phyloP scores from a whole-genome alignment of 2,113 vertebrate genomes.

The Macrotus californicus region DNA sequence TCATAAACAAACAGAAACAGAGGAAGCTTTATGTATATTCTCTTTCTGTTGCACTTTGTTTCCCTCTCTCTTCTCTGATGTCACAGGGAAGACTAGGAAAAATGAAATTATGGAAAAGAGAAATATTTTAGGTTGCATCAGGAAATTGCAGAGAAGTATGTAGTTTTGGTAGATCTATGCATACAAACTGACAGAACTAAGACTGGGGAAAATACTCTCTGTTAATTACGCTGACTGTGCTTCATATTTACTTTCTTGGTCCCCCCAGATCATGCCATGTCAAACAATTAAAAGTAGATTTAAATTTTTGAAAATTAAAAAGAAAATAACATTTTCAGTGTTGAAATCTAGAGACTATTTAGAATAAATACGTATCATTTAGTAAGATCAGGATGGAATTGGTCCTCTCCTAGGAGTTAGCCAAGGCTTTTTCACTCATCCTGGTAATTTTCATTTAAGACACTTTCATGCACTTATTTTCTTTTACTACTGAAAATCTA shows the following conservation, averaged over 20 bases:
- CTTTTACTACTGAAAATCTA: conserved; percentile 13
- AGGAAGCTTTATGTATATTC: neutral
- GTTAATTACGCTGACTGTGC: neutral
- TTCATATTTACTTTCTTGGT: neutral
- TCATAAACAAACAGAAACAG: neutral
- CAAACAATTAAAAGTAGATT: neutral
- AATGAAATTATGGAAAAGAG: neutral
- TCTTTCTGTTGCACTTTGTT: neutral
- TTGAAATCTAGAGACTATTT: conserved; percentile 14
- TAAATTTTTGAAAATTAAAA: neutral
- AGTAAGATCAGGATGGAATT: neutral
- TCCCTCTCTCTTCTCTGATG: neutral
- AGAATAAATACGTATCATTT: neutral
- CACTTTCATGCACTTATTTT: neutral
- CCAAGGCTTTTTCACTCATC: neutral
- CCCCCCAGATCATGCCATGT: neutral
- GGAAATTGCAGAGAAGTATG: neutral
- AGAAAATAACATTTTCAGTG: neutral
- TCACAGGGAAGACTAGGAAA: neutral
- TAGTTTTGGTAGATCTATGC: neutral
- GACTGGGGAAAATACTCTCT: neutral
- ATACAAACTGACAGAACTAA: neutral
- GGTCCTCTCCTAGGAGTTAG: neutral
- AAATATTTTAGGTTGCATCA: neutral
- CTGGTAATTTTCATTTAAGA: neutral